These are phyloP conservation scores for Caretta caretta DNA, from an alignment of 2,113 vertebrate species.

Conservation along the genomic window DNA sequence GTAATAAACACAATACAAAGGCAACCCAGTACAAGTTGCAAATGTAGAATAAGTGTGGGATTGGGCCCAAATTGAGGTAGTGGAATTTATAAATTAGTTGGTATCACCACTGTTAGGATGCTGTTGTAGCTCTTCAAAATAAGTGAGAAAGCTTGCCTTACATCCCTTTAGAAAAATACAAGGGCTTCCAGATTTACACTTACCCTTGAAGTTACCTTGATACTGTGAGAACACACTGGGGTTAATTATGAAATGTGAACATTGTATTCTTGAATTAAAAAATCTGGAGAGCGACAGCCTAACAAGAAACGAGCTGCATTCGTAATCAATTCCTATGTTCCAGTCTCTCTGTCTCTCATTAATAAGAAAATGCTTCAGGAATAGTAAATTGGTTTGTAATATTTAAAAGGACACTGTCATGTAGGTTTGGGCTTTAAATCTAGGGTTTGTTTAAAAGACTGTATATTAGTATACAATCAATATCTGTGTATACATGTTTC, in stretches of 20 bases:
- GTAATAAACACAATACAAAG: not conserved
- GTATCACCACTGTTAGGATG: not conserved
- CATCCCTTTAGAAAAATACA: not conserved
- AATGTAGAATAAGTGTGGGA: not conserved
- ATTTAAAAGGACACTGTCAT: not conserved
- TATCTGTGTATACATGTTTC: not conserved
- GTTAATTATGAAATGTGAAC: not conserved
- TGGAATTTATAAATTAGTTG: not conserved
- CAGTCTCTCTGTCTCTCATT: not conserved
- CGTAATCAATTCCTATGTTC: not conserved
- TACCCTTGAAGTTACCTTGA: not conserved
- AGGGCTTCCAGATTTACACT: not conserved
- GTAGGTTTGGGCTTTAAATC: not conserved
- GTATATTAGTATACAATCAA: not conserved
- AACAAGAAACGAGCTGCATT: not conserved
- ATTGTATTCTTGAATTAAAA: not conserved
- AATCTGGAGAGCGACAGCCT: not conserved
- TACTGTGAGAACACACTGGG: not conserved
- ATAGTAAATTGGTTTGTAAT: not conserved
- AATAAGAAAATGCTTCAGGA: constrained; percentile 4
- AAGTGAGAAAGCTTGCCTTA: not conserved
- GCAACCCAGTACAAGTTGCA: not conserved
- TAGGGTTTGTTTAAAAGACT: not conserved
- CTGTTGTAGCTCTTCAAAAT: constrained; percentile 9
- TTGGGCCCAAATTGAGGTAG: not conserved